Base-by-base conservation (phyloP, 2,797 vertebrate genomes). In the Lepus townsendii region DNA sequence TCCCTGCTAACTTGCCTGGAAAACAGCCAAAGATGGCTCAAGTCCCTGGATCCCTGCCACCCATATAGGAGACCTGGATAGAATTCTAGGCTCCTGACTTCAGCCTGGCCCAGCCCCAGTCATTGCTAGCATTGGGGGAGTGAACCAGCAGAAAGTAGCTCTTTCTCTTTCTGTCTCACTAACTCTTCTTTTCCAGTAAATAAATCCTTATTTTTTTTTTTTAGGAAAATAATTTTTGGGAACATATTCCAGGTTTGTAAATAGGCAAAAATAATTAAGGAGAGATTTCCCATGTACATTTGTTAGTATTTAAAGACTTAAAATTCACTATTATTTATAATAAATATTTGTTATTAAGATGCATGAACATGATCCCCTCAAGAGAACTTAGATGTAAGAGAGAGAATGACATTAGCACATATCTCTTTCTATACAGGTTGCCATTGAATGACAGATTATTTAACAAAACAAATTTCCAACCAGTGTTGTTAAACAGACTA, bases 221-320 rank as follows among this genome's bases (percentile, higher is more conserved):
- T 47, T 47, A 47, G 42, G 7, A 47, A 47, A 47, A 47, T 47
- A 47, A 47, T 47, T 47, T 47, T 47, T 9, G 42, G 63, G 77
- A 17, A 47, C 65, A 91, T 47, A 54, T 4, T 30, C 42, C 71
- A 76, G 20, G 16, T 62, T 69, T 91, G 12, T 4, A 83, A 77
- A 63, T 69, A 76, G 27, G 63, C 10, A 27, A 71, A 66, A 71
- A 38, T 30, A 71, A 84, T 54, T 38, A 63, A n/a, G 83, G 71
- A 12, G 20, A 77, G 13, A 8, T 82, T 68, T 69, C 75, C 20
- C n/a, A 35, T 35, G 35, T n/a, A 50, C 13, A 22, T 71, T 17
- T 71, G 16, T 42, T 91, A 54, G n/a, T 83, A 71, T 88, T 65
- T 20, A 83, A 91, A 80, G 11, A 62, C 35, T 83, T 83, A 65